Percentiles rank a stretch among this genome's conserved stretches.
Evolutionary conservation across 2,113 vertebrate species (phyloP).

Genomic region (Siniperca chuatsi): DNA sequence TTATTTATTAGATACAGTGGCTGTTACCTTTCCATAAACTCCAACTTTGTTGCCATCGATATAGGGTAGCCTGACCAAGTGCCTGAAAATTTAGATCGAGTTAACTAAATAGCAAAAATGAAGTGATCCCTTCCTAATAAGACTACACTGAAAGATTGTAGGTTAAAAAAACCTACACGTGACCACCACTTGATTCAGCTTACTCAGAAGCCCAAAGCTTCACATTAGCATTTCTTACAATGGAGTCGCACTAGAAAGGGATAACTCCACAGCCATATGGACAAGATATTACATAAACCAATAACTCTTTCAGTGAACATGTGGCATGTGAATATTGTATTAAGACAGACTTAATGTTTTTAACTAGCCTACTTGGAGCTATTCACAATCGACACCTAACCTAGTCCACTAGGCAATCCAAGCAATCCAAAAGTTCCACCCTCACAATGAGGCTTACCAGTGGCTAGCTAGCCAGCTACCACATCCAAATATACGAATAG

Average conservation of each 20-base stretch:
- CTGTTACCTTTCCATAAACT: constrained; percentile 82
- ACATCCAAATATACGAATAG: no score
- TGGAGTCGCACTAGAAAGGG: no score
- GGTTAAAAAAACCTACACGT: no score
- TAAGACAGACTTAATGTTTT: not conserved
- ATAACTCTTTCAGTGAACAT: not conserved
- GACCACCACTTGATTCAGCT: no score
- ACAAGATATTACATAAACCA: not conserved
- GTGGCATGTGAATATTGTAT: not conserved
- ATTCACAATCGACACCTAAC: not conserved
- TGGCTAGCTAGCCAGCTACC: no score
- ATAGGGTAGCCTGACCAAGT: constrained; percentile 74
- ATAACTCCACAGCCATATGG: no score
- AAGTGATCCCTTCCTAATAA: not conserved
- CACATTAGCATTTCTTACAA: no score
- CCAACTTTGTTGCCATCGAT: constrained; percentile 76
- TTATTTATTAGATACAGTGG: not conserved
- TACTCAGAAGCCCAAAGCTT: no score
- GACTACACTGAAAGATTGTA: not conserved
- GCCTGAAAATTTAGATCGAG: constrained; percentile 53
- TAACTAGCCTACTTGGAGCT: not conserved
- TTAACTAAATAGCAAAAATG: not conserved
- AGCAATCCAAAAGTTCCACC: no score
- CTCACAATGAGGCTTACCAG: no score
- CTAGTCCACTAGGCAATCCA: not conserved